A percentile compares a stretch with the other conserved stretches of the same genome.
phyloP scores from a whole-genome alignment of 2,797 vertebrate species.

The Telmatherina bonti region DNA sequence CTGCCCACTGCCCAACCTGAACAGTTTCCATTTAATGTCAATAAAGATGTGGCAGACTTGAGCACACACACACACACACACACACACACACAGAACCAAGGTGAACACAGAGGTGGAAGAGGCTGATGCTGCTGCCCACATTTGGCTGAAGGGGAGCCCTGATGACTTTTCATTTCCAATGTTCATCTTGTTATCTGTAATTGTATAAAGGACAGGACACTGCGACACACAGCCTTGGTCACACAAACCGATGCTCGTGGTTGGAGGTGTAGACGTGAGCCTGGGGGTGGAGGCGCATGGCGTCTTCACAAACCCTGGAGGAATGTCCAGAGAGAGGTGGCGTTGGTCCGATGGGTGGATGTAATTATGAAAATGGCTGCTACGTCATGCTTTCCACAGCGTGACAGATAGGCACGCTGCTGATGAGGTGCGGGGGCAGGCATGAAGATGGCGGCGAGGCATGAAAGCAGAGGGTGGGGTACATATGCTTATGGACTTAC shows the following conservation, averaged over 20 bases:
- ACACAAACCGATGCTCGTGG: slow-evolving; percentile 65
- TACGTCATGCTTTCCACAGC: slow-evolving; percentile 42
- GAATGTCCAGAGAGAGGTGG: slow-evolving; percentile 1
- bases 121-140: slow-evolving; percentile 59
- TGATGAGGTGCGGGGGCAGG: slow-evolving; percentile 39
- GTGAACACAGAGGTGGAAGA: slow-evolving; percentile 71
- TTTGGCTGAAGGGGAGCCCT: slow-evolving; percentile 53
- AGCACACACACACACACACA: slow-evolving; percentile 49
- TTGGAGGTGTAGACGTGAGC: slow-evolving; percentile 26
- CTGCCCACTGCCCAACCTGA: slow-evolving; percentile 14
- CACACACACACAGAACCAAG: slow-evolving; percentile 63
- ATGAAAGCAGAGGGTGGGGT: slow-evolving; percentile 18
- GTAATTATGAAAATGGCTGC: slow-evolving; percentile 65
- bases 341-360: background rate
- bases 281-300: slow-evolving; percentile 3
- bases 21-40: slow-evolving; percentile 55
- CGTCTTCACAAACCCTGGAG: slow-evolving; percentile 12
- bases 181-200: slow-evolving; percentile 83
- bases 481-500: slow-evolving; percentile 26
- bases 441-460: slow-evolving; percentile 46
- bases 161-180: slow-evolving; percentile 79
- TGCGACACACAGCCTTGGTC: slow-evolving; percentile 42
- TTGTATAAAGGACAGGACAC: slow-evolving; percentile 70
- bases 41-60: slow-evolving; percentile 33
- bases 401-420: slow-evolving; percentile 39